Evolutionary conservation across 2,888 invertebrate genomes (phyloP), one percentile per base, ranked within the genome.

Genomic region (Scaptomyza parva): DNA sequence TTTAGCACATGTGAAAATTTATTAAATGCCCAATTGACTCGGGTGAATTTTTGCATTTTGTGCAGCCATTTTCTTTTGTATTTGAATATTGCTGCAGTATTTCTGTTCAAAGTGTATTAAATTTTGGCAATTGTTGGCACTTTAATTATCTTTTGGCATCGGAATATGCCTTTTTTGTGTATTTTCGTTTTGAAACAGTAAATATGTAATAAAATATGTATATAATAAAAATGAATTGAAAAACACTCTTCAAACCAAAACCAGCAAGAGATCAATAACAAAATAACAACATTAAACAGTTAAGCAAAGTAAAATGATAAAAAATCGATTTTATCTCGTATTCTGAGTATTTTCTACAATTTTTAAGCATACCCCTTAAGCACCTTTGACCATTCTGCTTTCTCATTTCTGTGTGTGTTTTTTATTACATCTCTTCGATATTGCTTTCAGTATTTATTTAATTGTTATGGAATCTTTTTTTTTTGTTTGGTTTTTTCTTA

Each of bases 131-230:
- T 67, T 65, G 75, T 45, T 67, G 57, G 71, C 68, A 65, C 66
- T 81, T 70, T 58, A 85, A 78, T 75, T 54, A 82, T 69, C 57
- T 65, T 17, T 73, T 81, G 78, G 86, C 68, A 63, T 37, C 66
- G 59, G 20, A 40, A 59, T 47, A n/a, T 58, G 30, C 24, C 65
- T 63, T 67, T 81, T 66, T 65, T 87, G 82, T n/a, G n/a, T n/a
- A n/a, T 85, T 82, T 87, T 77, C 64, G 39, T 66, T 81, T 72
- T 41, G 63, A 64, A 77, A 71, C 65, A 64, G 79, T 63, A 87
- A 82, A 87, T 78, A 85, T n/a, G n/a, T n/a, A n/a, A n/a, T n/a
- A n/a, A n/a, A n/a, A n/a, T n/a, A n/a, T n/a, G n/a, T 72, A 78
- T 75, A 87, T 68, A 67, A 74, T 48, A 50, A 40, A 39, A 60